These are phyloP conservation scores for Euclidia mi DNA, from an alignment of 2,888 invertebrate species.

Conservation along the genomic window DNA sequence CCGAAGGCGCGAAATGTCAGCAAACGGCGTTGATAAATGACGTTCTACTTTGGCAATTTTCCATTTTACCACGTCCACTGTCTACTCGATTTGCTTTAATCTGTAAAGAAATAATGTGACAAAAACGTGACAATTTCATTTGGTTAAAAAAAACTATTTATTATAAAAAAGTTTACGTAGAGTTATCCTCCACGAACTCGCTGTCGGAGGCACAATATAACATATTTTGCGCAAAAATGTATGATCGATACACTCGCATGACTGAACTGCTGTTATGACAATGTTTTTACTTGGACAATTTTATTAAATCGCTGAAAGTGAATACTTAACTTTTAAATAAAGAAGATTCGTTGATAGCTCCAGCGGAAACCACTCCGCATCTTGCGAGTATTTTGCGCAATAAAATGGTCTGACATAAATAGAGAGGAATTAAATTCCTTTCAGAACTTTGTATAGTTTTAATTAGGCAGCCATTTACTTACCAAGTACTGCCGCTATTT, in stretches of 20 bases:
- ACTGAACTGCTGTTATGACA: constrained; percentile 33
- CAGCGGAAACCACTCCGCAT: constrained; percentile 12
- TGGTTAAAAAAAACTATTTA: constrained; percentile 20
- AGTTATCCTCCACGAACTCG: constrained; percentile 13
- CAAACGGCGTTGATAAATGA: constrained; percentile 78
- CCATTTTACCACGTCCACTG: constrained; percentile 69
- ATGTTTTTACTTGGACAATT: constrained; percentile 38
- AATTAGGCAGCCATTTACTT: constrained; percentile 1
- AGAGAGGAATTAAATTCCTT: constrained; percentile 9
- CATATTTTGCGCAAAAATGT: constrained; percentile 26
- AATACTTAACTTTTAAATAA: constrained; percentile 34
- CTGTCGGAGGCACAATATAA: constrained; percentile 15
- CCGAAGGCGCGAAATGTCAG: constrained; percentile 72
- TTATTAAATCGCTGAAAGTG: constrained; percentile 40
- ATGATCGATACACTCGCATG: constrained; percentile 40
- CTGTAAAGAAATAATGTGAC: constrained; percentile 63
- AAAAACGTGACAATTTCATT: constrained; percentile 51
- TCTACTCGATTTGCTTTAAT: constrained; percentile 69
- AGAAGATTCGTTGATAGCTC: constrained; percentile 6
- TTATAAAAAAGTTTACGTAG: constrained; percentile 30
- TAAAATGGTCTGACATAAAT: constrained; percentile 20
- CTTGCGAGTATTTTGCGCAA: constrained; percentile 14
- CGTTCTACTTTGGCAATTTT: constrained; percentile 76
- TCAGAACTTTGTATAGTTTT: constrained; percentile 4
- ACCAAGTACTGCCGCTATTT: neutral